Evolutionary conservation across 1,140 invertebrate species (phyloP), one percentile per base, ranked within the genome.

Genomic region (Aphaenogaster ashmeadi): DNA sequence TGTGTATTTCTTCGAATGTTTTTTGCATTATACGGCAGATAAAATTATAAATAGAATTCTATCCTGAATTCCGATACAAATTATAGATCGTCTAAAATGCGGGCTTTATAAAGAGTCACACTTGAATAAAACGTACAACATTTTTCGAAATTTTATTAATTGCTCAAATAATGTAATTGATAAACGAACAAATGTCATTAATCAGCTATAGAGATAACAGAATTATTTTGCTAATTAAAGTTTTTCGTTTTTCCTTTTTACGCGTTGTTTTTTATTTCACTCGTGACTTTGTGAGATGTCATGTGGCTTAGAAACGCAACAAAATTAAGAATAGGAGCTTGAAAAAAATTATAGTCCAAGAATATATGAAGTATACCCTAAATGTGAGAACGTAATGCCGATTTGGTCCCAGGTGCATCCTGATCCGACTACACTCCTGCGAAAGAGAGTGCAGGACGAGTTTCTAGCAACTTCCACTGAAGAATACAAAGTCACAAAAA

Each of bases 401-500:
- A 21, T 15, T 74, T 84, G 54, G 69, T 60, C 21, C 56, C 69
- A 75, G 80, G 69, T 84, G 80, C 80, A 84, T 84, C 41, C 69
- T 21, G n/a, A 75, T 75, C 27, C 80, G 11, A 62, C 54, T 84
- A 84, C 80, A 84, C 80, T 75, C 80, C 80, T 84, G 80, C 47
- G 52, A 88, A 88, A 78, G 86, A 91, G 90, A 90, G 87, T 60
- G 50, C 78, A 72, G 38, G 64, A 64, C 75, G 75, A 78, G 62
- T 88, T 75, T 79, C 69, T 78, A 64, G 58, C 74, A n/a, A 27
- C 58, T 44, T 88, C 86, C 21, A 67, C 54, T 47, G 33, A 21
- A 33, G 69, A 90, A 71, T 88, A 88, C 69, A 54, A 84, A 87
- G 60, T 80, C 56, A 75, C 54, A 84, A 74, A 75, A 83, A 83